These are phyloP conservation scores for Gymnothorax javanicus DNA, from an alignment of 2,797 vertebrate genomes.

Conservation along the genomic window DNA sequence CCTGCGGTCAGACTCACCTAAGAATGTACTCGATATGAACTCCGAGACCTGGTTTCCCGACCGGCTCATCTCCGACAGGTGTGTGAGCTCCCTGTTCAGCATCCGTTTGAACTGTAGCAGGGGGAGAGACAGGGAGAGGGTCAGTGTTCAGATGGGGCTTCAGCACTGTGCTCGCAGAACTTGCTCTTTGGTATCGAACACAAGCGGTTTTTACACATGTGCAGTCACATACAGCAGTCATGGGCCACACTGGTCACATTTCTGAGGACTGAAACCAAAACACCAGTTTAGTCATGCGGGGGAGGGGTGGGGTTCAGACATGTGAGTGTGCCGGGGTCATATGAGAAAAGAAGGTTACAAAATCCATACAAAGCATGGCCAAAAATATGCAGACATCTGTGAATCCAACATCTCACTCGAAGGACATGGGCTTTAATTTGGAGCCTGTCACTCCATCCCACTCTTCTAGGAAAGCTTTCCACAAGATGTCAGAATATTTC, in stretches of 20 bases:
- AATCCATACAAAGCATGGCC: too few species aligned
- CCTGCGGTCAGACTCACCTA: slow-evolving; percentile 65
- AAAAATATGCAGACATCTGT: too few species aligned
- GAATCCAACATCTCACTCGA: too few species aligned
- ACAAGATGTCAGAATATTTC: too few species aligned
- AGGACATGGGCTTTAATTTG: too few species aligned
- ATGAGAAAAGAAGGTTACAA: too few species aligned
- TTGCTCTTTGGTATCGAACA: neutral
- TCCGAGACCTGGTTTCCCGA: slow-evolving; percentile 83
- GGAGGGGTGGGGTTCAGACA: neutral
- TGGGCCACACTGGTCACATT: neutral
- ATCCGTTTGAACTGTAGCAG: slow-evolving; percentile 77
- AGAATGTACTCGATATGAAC: slow-evolving; percentile 80
- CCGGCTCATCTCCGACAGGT: slow-evolving; percentile 79
- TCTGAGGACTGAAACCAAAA: neutral
- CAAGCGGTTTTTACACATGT: neutral
- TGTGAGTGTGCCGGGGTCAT: too few species aligned
- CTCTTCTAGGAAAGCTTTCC: too few species aligned
- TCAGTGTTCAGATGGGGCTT: neutral
- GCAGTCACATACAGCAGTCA: neutral
- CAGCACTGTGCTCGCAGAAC: neutral
- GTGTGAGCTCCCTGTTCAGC: slow-evolving; percentile 78
- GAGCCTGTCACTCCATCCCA: too few species aligned
- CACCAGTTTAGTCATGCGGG: neutral
- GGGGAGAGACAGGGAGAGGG: neutral